Percentiles rank a stretch among this genome's conserved stretches.
Evolutionary conservation across 2,888 invertebrate species (phyloP).

Genomic region (Coecobrya sp.): DNA sequence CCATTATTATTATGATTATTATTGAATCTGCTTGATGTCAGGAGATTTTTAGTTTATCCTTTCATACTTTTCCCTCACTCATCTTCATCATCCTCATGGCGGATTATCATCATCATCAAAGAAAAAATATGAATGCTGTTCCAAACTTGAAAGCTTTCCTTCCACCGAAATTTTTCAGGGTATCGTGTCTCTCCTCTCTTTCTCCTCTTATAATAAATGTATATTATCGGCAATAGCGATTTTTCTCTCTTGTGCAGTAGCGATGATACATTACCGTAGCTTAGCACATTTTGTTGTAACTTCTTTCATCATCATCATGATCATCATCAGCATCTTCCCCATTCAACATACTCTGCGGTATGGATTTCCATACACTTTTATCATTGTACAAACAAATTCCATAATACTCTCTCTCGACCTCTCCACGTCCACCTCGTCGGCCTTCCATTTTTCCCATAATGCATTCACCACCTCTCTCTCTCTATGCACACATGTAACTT

Average conservation of each 20-base stretch:
- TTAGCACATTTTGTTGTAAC: no score
- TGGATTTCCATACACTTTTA: not conserved
- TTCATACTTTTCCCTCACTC: constrained; percentile 16
- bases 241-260: no score
- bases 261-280: no score
- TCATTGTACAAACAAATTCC: constrained; percentile 8
- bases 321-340: no score
- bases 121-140: constrained; percentile 16
- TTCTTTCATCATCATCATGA: no score
- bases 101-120: constrained; percentile 53
- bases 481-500: constrained; percentile 21
- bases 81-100: constrained; percentile 40
- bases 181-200: no score
- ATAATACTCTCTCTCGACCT: constrained; percentile 8
- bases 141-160: not conserved
- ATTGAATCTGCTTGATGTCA: constrained; percentile 18
- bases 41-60: constrained; percentile 52
- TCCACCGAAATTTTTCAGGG: no score
- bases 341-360: no score
- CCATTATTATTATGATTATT: constrained; percentile 4
- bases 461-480: not conserved
- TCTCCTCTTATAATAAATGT: no score
- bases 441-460: constrained; percentile 37
- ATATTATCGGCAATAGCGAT: no score
- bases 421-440: not conserved